Percentiles rank a stretch among this genome's conserved stretches.
phyloP scores from a whole-genome alignment of 2,797 vertebrate species.

The Tragelaphus oryx region DNA sequence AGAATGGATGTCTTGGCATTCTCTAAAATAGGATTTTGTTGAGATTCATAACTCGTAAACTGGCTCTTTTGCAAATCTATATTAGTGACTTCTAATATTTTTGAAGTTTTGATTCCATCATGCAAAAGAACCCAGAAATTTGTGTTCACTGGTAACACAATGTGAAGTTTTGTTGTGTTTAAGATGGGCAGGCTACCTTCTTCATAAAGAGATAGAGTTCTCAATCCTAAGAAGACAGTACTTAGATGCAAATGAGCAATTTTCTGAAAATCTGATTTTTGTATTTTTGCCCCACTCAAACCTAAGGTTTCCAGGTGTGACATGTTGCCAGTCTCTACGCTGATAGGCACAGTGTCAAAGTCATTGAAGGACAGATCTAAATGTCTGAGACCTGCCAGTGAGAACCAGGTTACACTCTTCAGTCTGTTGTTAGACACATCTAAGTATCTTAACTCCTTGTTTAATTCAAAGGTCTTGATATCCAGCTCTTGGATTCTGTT shows the following conservation, averaged over 20 bases:
- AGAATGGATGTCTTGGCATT: slow-evolving; percentile 64
- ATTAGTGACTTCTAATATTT: slow-evolving; percentile 83
- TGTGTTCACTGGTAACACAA: slow-evolving; percentile 48
- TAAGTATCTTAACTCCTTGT: slow-evolving; percentile 81
- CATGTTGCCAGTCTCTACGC: slow-evolving; percentile 78
- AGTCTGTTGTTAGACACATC: slow-evolving; percentile 89
- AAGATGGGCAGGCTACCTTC: slow-evolving; percentile 71
- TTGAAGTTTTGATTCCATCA: slow-evolving; percentile 83
- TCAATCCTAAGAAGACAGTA: slow-evolving; percentile 74
- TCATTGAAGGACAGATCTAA: slow-evolving; percentile 86
- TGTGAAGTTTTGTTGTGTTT: slow-evolving; percentile 63
- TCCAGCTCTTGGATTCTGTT: slow-evolving; percentile 82
- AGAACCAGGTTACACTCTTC: slow-evolving; percentile 78
- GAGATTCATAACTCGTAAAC: slow-evolving; percentile 75
- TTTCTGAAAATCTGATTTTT: slow-evolving; percentile 79
- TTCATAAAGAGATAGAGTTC: slow-evolving; percentile 72
- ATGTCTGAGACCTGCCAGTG: slow-evolving; percentile 78
- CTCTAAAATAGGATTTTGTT: neutral
- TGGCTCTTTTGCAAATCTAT: slow-evolving; percentile 40
- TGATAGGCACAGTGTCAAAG: slow-evolving; percentile 80
- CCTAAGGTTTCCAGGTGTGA: slow-evolving; percentile 80
- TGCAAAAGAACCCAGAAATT: slow-evolving; percentile 63
- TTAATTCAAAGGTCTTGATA: slow-evolving; percentile 79
- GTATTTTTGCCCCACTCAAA: slow-evolving; percentile 80
- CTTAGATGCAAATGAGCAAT: slow-evolving; percentile 77